Percentiles rank a stretch among this genome's conserved stretches.
phyloP scores from a whole-genome alignment of 2,888 invertebrate genomes.

The Micropterix aruncella region DNA sequence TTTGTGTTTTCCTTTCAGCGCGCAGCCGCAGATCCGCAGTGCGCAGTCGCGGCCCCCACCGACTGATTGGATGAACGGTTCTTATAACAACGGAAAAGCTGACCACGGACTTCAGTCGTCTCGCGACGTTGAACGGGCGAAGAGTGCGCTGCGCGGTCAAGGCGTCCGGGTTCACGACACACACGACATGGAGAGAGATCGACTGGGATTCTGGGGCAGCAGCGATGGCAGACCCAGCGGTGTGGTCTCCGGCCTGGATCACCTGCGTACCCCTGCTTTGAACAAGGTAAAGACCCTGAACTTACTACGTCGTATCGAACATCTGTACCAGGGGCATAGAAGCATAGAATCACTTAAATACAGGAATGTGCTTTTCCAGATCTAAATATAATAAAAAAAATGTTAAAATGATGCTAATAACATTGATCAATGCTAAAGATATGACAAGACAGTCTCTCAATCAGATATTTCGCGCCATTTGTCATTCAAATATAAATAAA shows the following conservation, averaged over 20 bases:
- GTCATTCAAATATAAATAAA: too few species aligned
- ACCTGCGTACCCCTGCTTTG: conserved; percentile 48
- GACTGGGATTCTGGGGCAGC: conserved; percentile 46
- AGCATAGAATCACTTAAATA: too few species aligned
- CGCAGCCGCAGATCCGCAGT: conserved; percentile 27
- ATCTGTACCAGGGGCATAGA: too few species aligned
- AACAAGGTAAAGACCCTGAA: conserved; percentile 52
- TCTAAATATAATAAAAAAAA: too few species aligned
- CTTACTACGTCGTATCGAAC: too few species aligned
- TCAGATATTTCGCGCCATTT: too few species aligned
- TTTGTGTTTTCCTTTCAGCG: neutral
- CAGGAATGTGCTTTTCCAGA: too few species aligned
- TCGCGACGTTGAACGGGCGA: conserved; percentile 17
- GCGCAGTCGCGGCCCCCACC: conserved; percentile 28
- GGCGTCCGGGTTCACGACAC: conserved; percentile 2
- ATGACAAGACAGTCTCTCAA: too few species aligned
- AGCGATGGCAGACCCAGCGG: conserved; percentile 38
- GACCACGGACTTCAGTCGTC: conserved; percentile 23
- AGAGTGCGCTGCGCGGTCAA: conserved; percentile 23
- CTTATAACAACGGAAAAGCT: conserved; percentile 22
- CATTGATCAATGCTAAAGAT: too few species aligned
- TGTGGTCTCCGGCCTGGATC: conserved; percentile 49
- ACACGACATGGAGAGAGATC: conserved; percentile 39
- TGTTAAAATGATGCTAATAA: too few species aligned
- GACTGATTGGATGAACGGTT: conserved; percentile 9